phyloP scores from a whole-genome alignment of 2,113 vertebrate genomes.

The Phylloscopus trochilus region DNA sequence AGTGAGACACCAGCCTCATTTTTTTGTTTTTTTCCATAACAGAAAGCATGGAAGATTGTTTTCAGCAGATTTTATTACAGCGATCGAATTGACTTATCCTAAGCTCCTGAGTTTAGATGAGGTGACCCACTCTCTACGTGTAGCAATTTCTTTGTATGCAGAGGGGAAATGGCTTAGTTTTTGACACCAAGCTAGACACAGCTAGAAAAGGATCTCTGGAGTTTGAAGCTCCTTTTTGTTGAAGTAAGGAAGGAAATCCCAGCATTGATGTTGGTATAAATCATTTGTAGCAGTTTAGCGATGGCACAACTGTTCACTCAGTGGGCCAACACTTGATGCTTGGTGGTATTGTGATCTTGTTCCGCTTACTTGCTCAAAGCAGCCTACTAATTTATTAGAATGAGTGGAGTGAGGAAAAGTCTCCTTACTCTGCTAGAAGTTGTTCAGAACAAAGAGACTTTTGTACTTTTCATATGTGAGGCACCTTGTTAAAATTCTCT shows the following conservation, averaged over 20 bases:
- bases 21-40: background rate
- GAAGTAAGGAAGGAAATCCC: background rate
- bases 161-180: background rate
- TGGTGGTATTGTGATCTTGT: conserved; percentile 2
- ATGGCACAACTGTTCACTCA: background rate
- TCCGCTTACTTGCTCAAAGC: conserved; percentile 60
- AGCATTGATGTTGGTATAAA: background rate
- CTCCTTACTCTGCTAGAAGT: background rate
- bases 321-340: background rate
- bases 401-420: conserved; percentile 12
- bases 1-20: background rate
- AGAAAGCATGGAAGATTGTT: background rate
- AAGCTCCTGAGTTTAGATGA: background rate
- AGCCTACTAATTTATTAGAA: conserved; percentile 44
- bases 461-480: conserved; percentile 18
- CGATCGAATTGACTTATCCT: background rate
- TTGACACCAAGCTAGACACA: background rate
- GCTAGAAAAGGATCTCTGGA: background rate
- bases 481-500: conserved; percentile 64
- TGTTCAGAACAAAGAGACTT: conserved; percentile 60
- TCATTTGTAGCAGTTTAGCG: background rate
- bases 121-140: background rate
- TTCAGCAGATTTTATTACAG: background rate
- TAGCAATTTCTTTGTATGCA: background rate
- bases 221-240: background rate